These are phyloP conservation scores for Cotesia chilonis DNA, from an alignment of 1,140 invertebrate species.

Conservation along the genomic window DNA sequence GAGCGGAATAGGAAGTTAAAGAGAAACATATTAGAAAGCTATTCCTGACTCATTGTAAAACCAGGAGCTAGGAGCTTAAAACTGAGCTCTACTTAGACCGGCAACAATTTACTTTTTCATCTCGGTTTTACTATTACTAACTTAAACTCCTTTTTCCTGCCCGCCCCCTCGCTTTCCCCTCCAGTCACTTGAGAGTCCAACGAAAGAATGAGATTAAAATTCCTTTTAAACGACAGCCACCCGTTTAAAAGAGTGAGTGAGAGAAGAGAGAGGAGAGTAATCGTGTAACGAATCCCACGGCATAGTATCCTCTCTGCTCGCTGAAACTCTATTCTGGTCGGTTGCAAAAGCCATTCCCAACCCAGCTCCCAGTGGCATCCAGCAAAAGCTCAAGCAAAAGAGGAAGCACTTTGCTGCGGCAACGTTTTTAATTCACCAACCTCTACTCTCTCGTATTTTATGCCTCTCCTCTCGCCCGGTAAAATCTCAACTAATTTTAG, in stretches of 20 bases:
- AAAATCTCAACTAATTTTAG: conserved; percentile 46
- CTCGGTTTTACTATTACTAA: background rate
- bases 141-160: conserved; percentile 17
- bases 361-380: conserved; percentile 9
- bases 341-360: too few relatives aligned
- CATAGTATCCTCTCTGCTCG: too few relatives aligned
- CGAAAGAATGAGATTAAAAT: conserved; percentile 57
- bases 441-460: conserved; percentile 29
- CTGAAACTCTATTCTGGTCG: too few relatives aligned
- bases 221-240: conserved; percentile 49
- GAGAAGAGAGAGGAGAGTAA: background rate
- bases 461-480: background rate
- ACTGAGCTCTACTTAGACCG: too few relatives aligned
- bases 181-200: conserved; percentile 42
- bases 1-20: background rate
- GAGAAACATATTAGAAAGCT: background rate
- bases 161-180: background rate
- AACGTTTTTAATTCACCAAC: conserved; percentile 43
- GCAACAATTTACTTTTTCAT: conserved; percentile 7
- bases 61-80: too few relatives aligned
- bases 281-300: conserved; percentile 25
- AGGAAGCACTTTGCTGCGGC: conserved; percentile 44
- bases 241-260: background rate
- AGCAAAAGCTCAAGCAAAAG: background rate
- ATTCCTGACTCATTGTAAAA: too few relatives aligned